Base-by-base conservation (phyloP, 2,797 vertebrate genomes). In the Echeneis naucrates region DNA sequence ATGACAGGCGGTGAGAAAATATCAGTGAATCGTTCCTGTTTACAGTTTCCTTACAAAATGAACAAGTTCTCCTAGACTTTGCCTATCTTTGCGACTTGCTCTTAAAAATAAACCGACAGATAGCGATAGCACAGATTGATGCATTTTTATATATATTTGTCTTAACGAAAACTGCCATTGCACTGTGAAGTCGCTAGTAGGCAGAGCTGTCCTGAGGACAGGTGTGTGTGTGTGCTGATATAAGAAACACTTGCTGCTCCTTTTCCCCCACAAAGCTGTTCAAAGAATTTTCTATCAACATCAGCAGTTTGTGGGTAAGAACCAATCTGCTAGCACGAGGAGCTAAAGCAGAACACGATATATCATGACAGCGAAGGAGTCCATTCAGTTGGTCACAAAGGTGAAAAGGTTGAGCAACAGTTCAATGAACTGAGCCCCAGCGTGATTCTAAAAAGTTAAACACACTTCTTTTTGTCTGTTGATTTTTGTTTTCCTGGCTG, bases 161-260 rank as follows among this genome's bases (percentile, higher is more conserved):
- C 92, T 92, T 90, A 88, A 90, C 53, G 69, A 72, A 75, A 80
- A 64, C 84, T 88, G 87, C 92, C 92, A 89, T 89, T 77, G 80
- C 91, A 92, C 92, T 92, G 92, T 93, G 92, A 93, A 76, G 84
- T 86, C 55, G 58, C 77, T 64, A 16, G 62, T 68, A 72, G 60
- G 61, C 23, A 9, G 57, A 48, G 52, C 68, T 58, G 79, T 62
- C 59, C 70, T 67, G 38, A 72, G 66, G 62, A 23, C 60, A 2
- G 1, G 26, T 10, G 61, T 4, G 12, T 13, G 44, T n/a, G n/a
- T n/a, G n/a, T n/a, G n/a, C n/a, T n/a, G n/a, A n/a, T n/a, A n/a
- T n/a, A n/a, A n/a, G 21, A 47, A 68, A 48, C 69, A 59, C 66
- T 50, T 52, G 48, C 35, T 52, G 33, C 32, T 51, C 72, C 50